Conservation (phyloP, 2,797 vertebrate species). For the Phaenicophaeus curvirostris region DNA sequence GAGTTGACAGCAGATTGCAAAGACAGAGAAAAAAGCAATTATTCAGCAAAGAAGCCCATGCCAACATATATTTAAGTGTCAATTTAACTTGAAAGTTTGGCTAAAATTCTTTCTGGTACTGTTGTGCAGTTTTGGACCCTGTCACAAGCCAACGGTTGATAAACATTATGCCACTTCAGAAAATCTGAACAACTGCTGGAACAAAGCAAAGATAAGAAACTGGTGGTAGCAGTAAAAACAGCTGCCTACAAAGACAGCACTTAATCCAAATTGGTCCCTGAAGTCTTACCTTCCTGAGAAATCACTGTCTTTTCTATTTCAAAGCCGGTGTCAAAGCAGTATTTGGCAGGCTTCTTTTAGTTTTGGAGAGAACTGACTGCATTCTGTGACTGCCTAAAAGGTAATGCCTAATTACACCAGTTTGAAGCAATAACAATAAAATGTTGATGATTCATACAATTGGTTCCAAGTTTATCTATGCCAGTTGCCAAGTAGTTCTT, state of each 20-base stretch:
- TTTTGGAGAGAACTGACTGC: neutral
- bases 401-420: neutral
- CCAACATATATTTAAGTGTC: neutral
- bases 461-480: conserved; percentile 9
- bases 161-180: neutral
- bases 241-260: neutral
- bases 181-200: neutral
- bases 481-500: conserved; percentile 26
- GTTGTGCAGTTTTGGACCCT: neutral
- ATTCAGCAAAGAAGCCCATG: conserved; percentile 11
- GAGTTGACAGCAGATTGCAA: neutral
- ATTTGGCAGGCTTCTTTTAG: neutral
- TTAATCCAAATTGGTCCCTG: neutral
- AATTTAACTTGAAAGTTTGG: neutral
- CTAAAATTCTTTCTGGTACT: neutral
- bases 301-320: neutral
- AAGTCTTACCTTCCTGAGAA: conserved; percentile 13
- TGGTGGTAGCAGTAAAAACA: neutral
- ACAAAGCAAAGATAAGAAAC: neutral
- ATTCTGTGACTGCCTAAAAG: conserved; percentile 22
- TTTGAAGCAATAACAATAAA: conserved; percentile 18
- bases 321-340: conserved; percentile 3
- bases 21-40: neutral
- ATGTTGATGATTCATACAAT: conserved; percentile 15
- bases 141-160: neutral